Base-by-base conservation (phyloP, 2,113 vertebrate species). In the Zeus faber region DNA sequence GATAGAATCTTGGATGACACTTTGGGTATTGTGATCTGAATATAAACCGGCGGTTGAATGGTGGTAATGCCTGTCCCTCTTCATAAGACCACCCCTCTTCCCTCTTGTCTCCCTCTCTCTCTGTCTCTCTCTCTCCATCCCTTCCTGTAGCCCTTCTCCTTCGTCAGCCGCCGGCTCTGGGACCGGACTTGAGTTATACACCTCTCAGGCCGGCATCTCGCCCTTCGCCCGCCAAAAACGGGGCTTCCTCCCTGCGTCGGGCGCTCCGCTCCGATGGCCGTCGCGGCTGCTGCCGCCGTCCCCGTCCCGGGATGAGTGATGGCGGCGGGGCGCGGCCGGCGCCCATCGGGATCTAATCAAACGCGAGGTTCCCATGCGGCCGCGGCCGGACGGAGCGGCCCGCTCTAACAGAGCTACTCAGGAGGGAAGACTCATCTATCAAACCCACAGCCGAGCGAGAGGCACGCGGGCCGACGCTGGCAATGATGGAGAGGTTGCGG, bases 291-390 rank as follows among this genome's bases (percentile, higher is more conserved):
- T n/a, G 64, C 81, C 67, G 69, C 52, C 9, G 48, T 52, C 72
- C 26, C 62, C 14, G 10, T 49, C 66, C 77, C 75, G 49, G 67
- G 77, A 78, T 84, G 82, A 85, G 79, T 66, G 77, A 83, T 85
- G 85, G 77, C 81, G 85, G 77, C 81, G 74, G 72, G 71, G 73
- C 74, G 82, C 75, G 70, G 82, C 79, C 70, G 72, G 71, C 82
- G 82, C 83, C 82, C 80, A 77, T 77, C 79, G 85, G 82, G 79
- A 83, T 85, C 85, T 85, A 83, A 87, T 87, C 85, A 85, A 84
- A 87, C 82, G 77, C 83, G 79, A 87, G 82, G 76, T 74, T 45
- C 31, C 31, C 8, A 8, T 77, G 79, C 40, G 65, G 77, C 79
- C 79, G 75, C 77, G 68, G 77, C 59, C 71, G 72, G 77, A 83